Evolutionary conservation across 2,888 invertebrate genomes (phyloP).

Genomic region (Catocala nupta): DNA sequence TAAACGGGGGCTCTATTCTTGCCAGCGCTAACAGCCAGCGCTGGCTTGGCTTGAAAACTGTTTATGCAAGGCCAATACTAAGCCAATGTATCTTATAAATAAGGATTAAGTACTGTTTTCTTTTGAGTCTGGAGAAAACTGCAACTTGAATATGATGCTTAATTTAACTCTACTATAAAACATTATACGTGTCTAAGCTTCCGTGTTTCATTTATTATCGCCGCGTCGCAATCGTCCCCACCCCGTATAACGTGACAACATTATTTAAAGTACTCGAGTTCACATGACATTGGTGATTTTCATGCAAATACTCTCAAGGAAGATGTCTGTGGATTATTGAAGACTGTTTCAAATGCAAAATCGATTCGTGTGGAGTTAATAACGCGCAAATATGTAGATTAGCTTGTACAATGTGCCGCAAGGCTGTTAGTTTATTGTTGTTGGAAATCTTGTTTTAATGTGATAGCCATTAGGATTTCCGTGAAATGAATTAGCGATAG

Average conservation of each 20-base stretch:
- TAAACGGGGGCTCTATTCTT: too few species aligned
- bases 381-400: slow-evolving; percentile 30
- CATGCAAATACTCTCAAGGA: slow-evolving; percentile 48
- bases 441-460: slow-evolving; percentile 3
- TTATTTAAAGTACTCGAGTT: slow-evolving; percentile 33
- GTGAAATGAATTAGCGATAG: too few species aligned
- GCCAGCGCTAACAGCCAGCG: too few species aligned
- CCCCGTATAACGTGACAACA: slow-evolving; percentile 19
- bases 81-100: too few species aligned
- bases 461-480: too few species aligned
- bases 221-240: not conserved
- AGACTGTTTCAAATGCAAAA: slow-evolving; percentile 57
- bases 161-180: too few species aligned
- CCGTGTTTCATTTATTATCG: slow-evolving; percentile 1
- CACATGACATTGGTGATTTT: slow-evolving; percentile 44
- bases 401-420: slow-evolving; percentile 23
- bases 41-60: too few species aligned
- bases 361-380: slow-evolving; percentile 51
- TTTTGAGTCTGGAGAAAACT: too few species aligned
- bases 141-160: too few species aligned
- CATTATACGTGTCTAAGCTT: not conserved
- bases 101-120: too few species aligned
- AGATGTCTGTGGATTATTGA: slow-evolving; percentile 40
- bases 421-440: slow-evolving; percentile 24
- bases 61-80: too few species aligned